A percentile compares a stretch with the other conserved stretches of the same genome.
Conservation (phyloP, 2,113 vertebrate genomes). For the Tenrec ecaudatus region DNA sequence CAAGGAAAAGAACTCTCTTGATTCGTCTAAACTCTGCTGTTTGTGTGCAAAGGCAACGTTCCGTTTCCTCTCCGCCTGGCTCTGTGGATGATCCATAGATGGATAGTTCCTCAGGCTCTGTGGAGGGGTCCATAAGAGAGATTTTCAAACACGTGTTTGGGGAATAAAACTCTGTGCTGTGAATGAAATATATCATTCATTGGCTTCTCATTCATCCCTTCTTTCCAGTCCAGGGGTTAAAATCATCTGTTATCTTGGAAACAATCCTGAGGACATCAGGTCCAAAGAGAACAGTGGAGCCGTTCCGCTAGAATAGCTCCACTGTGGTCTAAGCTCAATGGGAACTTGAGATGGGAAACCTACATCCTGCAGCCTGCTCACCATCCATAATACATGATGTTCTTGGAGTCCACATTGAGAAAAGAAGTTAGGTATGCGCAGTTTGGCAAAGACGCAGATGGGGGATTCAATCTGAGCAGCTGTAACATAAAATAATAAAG, state of each 20-base stretch:
- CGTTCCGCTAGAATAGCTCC: not conserved
- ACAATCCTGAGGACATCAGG: constrained; percentile 15
- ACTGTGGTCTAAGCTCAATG: not conserved
- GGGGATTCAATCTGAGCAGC: constrained; percentile 54
- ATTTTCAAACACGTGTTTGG: constrained; percentile 22
- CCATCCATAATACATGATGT: constrained; percentile 64
- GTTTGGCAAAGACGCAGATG: constrained; percentile 72
- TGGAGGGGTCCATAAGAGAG: constrained; percentile 2
- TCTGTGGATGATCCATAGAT: not conserved
- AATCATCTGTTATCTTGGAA: constrained; percentile 58
- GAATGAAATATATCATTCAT: constrained; percentile 11
- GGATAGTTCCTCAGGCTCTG: not conserved
- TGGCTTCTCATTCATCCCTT: not conserved
- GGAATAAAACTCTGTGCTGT: constrained; percentile 31
- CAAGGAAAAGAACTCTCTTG: constrained; percentile 4
- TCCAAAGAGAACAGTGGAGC: not conserved
- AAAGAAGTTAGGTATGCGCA: constrained; percentile 48
- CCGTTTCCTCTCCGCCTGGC: not conserved
- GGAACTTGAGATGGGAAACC: constrained; percentile 34
- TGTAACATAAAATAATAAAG: constrained; percentile 76
- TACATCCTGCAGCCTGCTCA: constrained; percentile 47
- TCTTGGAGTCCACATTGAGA: constrained; percentile 74
- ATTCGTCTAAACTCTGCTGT: not conserved
- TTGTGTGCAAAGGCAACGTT: not conserved
- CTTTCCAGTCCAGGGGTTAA: not conserved